Evolutionary conservation across 2,113 vertebrate genomes (phyloP).

Genomic region (Bubo scandiacus): DNA sequence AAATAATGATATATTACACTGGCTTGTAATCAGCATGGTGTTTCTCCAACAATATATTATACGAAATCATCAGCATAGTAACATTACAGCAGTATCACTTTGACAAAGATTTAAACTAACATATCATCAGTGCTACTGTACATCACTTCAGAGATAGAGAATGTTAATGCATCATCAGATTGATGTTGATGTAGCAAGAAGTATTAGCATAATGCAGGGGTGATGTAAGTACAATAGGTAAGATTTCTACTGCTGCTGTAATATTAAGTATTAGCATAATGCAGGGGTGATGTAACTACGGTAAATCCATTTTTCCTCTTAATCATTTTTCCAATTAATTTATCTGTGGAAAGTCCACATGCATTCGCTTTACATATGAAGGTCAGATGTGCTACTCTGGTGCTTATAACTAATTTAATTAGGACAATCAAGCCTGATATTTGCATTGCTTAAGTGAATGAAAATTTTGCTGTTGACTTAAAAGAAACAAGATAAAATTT

Average conservation of each 20-base stretch:
- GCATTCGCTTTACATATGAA: background rate
- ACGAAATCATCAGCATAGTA: constrained; percentile 33
- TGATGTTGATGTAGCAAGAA: constrained; percentile 16
- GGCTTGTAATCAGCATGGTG: constrained; percentile 43
- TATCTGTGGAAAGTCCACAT: background rate
- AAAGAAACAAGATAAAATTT: background rate
- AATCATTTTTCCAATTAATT: constrained; percentile 30
- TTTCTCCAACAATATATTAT: constrained; percentile 60
- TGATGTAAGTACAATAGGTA: constrained; percentile 48
- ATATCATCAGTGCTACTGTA: constrained; percentile 34
- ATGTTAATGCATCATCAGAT: constrained; percentile 45
- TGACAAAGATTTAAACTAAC: constrained; percentile 41
- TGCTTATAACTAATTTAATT: background rate
- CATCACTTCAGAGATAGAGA: background rate
- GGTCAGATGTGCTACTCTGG: background rate
- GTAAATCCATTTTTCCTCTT: background rate
- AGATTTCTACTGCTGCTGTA: background rate
- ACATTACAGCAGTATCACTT: constrained; percentile 41
- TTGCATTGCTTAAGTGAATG: background rate
- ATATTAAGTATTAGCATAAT: constrained; percentile 37
- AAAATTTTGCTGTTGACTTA: background rate
- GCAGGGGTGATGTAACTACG: constrained; percentile 4
- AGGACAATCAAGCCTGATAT: background rate
- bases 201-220: constrained; percentile 37
- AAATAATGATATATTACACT: constrained; percentile 60